Percentiles rank a stretch among this genome's conserved stretches.
Evolutionary conservation across 2,888 invertebrate species (phyloP).

Genomic region (Agonopterix arenella): DNA sequence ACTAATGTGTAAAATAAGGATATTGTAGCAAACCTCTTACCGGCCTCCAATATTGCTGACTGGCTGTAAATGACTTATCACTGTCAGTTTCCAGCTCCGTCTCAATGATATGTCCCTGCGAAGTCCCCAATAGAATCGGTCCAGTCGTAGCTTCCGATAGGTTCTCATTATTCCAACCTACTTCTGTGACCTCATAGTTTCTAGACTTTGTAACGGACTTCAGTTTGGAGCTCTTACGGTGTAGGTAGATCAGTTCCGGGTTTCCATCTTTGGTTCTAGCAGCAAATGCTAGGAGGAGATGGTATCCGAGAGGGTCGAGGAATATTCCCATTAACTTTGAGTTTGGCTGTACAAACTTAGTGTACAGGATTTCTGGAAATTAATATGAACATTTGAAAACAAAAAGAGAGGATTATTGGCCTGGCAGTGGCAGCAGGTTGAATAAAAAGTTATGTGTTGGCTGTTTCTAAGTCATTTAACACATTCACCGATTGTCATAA

Average conservation of each 20-base stretch:
- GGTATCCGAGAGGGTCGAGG: slow-evolving; percentile 91
- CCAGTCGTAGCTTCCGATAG: slow-evolving; percentile 84
- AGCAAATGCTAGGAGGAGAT: slow-evolving; percentile 86
- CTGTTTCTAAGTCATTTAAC: too few species aligned
- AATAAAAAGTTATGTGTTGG: too few species aligned
- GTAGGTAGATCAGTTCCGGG: slow-evolving; percentile 88
- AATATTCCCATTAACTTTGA: slow-evolving; percentile 82
- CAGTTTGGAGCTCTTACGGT: slow-evolving; percentile 84
- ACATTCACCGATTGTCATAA: too few species aligned
- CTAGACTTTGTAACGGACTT: slow-evolving; percentile 80
- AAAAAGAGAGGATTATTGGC: background rate
- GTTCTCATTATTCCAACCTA: slow-evolving; percentile 91
- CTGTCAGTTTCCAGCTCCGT: slow-evolving; percentile 89
- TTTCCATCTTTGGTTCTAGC: slow-evolving; percentile 76
- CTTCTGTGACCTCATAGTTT: slow-evolving; percentile 91
- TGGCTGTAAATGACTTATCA: slow-evolving; percentile 87
- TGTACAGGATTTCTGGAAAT: slow-evolving; percentile 83
- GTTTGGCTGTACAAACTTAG: slow-evolving; percentile 78
- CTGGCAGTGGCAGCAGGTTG: too few species aligned
- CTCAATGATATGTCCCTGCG: slow-evolving; percentile 93
- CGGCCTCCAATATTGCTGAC: slow-evolving; percentile 90
- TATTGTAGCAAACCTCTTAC: slow-evolving; percentile 56
- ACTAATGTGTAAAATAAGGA: slow-evolving; percentile 5
- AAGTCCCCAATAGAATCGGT: slow-evolving; percentile 92
- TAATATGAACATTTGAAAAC: background rate